Conservation (phyloP, 2,113 vertebrate species). For the Procavia capensis region DNA sequence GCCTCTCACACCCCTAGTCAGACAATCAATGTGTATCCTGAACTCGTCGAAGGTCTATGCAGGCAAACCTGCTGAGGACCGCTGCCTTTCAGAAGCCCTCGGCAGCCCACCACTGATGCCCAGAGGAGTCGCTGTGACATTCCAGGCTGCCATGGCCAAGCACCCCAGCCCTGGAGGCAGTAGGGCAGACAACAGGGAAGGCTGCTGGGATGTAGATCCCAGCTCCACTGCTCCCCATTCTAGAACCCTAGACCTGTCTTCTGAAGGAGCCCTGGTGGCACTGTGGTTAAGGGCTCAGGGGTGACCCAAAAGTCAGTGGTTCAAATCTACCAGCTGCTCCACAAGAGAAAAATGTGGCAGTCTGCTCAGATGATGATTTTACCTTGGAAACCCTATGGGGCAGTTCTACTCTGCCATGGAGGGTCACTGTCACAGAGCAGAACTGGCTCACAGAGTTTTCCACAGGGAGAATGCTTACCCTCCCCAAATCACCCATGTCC, state of each 20-base stretch:
- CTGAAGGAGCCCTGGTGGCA: neutral
- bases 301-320: neutral
- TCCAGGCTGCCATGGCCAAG: neutral
- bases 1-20: neutral
- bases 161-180: accelerated
- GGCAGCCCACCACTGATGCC: neutral
- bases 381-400: neutral
- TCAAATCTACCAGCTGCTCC: neutral
- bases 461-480: neutral
- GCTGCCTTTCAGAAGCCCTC: neutral
- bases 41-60: accelerated
- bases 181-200: accelerated
- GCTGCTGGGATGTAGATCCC: neutral
- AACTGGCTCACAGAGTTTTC: neutral
- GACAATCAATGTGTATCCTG: neutral
- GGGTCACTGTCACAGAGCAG: neutral
- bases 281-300: neutral
- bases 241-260: neutral
- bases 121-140: neutral
- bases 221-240: neutral
- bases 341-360: neutral
- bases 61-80: accelerated
- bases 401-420: neutral
- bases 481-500: neutral
- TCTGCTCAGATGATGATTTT: neutral